Percentiles rank a stretch among this genome's conserved stretches.
These are phyloP conservation scores for Metalampra italica DNA, from an alignment of 2,888 invertebrate species.

Conservation along the genomic window DNA sequence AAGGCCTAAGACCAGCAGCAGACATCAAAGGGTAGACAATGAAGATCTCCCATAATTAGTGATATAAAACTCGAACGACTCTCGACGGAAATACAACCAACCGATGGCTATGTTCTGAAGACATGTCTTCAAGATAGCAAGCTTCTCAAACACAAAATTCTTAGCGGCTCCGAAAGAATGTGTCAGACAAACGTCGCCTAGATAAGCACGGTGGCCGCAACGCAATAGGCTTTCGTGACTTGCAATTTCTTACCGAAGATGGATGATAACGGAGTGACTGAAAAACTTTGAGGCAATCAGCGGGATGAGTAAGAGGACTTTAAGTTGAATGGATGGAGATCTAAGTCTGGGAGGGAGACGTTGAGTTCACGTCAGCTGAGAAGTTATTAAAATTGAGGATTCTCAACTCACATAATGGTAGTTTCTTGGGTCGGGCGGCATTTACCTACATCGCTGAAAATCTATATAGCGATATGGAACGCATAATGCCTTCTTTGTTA, in stretches of 20 bases:
- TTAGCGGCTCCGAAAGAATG: neutral
- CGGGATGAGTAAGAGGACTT: neutral
- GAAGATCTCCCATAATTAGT: too few relatives aligned
- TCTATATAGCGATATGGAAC: too few relatives aligned
- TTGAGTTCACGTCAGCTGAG: too few relatives aligned
- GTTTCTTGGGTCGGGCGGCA: too few relatives aligned
- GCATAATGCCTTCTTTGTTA: too few relatives aligned
- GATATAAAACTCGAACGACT: too few relatives aligned
- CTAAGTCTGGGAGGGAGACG: neutral
- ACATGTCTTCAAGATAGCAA: neutral
- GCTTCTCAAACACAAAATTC: neutral
- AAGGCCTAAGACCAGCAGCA: too few relatives aligned
- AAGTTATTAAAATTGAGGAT: too few relatives aligned
- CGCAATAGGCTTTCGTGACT: conserved; percentile 1
- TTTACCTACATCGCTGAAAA: too few relatives aligned
- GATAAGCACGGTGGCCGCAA: neutral
- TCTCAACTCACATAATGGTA: too few relatives aligned
- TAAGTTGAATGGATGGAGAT: neutral
- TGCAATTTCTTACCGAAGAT: conserved; percentile 3
- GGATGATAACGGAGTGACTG: conserved; percentile 8
- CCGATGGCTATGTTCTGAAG: neutral
- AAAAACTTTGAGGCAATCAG: conserved; percentile 6
- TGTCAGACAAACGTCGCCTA: neutral
- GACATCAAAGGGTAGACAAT: too few relatives aligned
- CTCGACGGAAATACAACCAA: too few relatives aligned